phyloP scores from a whole-genome alignment of 2,888 invertebrate genomes.

The Lathronympha strigana region DNA sequence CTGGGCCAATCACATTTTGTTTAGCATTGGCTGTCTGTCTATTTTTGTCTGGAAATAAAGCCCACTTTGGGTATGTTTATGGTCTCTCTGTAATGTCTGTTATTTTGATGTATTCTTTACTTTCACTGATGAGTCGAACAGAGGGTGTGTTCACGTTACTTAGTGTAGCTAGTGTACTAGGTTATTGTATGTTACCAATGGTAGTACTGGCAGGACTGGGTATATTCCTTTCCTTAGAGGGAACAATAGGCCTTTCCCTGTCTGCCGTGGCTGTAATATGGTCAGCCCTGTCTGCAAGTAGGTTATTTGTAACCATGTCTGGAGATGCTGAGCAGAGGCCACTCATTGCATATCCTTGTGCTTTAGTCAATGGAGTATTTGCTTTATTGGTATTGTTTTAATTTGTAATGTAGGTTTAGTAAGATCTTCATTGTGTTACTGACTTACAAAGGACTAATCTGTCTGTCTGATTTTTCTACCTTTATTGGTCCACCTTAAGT shows the following conservation, averaged over 20 bases:
- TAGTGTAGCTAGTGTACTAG: slow-evolving; percentile 94
- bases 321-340: slow-evolving; percentile 94
- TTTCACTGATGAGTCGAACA: slow-evolving; percentile 90
- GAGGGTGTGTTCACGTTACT: slow-evolving; percentile 89
- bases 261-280: slow-evolving; percentile 90
- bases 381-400: slow-evolving; percentile 95
- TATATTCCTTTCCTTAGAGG: slow-evolving; percentile 91
- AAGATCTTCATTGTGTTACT: background rate
- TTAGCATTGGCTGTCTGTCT: slow-evolving; percentile 87
- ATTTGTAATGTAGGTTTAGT: background rate
- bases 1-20: slow-evolving; percentile 96
- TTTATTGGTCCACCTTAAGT: background rate
- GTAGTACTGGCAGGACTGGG: slow-evolving; percentile 93
- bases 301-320: slow-evolving; percentile 95
- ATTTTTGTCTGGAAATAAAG: slow-evolving; percentile 89
- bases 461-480: background rate
- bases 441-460: background rate
- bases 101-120: slow-evolving; percentile 93
- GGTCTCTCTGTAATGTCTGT: slow-evolving; percentile 96
- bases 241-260: slow-evolving; percentile 86
- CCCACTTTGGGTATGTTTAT: slow-evolving; percentile 97
- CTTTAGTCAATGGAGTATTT: slow-evolving; percentile 96
- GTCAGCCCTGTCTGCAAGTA: slow-evolving; percentile 96
- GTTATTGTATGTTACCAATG: slow-evolving; percentile 97
- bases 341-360: slow-evolving; percentile 96